Conservation (phyloP, 1,140 invertebrate genomes). For the Triops longicaudatus region DNA sequence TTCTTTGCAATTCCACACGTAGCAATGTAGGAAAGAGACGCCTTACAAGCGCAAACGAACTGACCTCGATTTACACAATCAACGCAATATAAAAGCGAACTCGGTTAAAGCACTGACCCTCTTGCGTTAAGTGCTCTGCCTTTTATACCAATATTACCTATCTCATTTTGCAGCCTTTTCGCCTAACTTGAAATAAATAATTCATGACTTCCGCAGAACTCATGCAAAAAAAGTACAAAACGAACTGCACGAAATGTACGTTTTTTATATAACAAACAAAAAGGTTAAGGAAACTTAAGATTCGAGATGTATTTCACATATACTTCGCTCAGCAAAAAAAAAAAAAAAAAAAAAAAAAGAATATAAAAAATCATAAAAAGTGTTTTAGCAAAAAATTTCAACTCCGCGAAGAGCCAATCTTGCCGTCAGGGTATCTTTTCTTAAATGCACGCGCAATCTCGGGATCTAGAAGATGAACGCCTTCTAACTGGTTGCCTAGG, state of each 20-base stretch:
- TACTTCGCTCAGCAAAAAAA: neutral
- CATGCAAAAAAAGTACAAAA: too few relatives aligned
- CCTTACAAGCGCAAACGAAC: neutral
- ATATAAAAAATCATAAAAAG: neutral
- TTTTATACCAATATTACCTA: too few relatives aligned
- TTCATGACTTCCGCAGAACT: too few relatives aligned
- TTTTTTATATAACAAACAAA: neutral
- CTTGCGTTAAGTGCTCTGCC: neutral
- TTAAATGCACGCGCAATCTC: conserved; percentile 81
- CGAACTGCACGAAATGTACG: too few relatives aligned
- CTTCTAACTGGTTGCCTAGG: conserved; percentile 88
- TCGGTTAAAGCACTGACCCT: neutral
- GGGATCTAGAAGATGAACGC: conserved; percentile 86
- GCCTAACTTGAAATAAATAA: too few relatives aligned
- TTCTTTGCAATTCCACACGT: neutral
- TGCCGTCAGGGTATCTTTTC: conserved; percentile 87
- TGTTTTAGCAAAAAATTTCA: neutral
- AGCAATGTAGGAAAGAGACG: neutral
- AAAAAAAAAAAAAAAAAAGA: too few relatives aligned
- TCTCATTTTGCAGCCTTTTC: too few relatives aligned
- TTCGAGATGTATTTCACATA: neutral
- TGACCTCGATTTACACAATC: neutral
- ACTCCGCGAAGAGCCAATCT: conserved; percentile 36
- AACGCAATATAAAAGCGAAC: neutral
- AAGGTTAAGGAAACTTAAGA: neutral